Conservation (phyloP, 2,888 invertebrate species). For the Branchinecta sandiegonensis region DNA sequence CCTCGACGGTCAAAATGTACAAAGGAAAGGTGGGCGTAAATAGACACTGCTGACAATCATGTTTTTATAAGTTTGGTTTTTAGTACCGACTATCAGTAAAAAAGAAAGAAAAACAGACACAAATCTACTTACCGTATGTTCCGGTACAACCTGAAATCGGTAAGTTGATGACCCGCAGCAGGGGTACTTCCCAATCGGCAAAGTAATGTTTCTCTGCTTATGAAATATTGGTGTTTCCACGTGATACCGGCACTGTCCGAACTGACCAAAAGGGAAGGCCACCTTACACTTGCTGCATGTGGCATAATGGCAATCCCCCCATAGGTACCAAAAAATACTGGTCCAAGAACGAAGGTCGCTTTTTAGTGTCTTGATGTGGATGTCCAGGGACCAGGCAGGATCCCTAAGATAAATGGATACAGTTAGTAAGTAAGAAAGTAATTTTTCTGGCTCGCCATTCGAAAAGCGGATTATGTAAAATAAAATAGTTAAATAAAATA, state of each 20-base stretch:
- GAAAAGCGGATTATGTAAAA: no score
- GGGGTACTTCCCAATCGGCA: slow-evolving; percentile 44
- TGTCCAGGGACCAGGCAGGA: slow-evolving; percentile 43
- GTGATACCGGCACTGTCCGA: slow-evolving; percentile 36
- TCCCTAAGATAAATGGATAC: slow-evolving; percentile 21
- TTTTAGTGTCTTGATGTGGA: slow-evolving; percentile 59
- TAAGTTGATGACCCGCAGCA: slow-evolving; percentile 79
- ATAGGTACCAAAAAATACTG: slow-evolving; percentile 80
- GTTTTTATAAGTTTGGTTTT: no score
- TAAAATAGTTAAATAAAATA: no score
- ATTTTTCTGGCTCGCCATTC: no score
- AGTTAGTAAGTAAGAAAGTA: no score
- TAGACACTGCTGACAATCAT: no score
- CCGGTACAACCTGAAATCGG: slow-evolving; percentile 55
- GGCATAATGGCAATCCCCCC: slow-evolving; percentile 80
- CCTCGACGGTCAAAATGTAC: no score
- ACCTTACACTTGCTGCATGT: slow-evolving; percentile 54
- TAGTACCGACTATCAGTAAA: no score
- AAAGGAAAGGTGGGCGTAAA: no score
- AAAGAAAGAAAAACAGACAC: no score
- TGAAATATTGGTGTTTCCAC: slow-evolving; percentile 32
- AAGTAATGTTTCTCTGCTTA: slow-evolving; percentile 24
- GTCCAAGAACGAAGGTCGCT: slow-evolving; percentile 72
- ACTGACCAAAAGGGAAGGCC: slow-evolving; percentile 40
- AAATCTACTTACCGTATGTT: slow-evolving; percentile 35